Evolutionary conservation across 2,888 invertebrate genomes (phyloP), one percentile per base, ranked within the genome.

Genomic region (Philhelius pedissequus): DNA sequence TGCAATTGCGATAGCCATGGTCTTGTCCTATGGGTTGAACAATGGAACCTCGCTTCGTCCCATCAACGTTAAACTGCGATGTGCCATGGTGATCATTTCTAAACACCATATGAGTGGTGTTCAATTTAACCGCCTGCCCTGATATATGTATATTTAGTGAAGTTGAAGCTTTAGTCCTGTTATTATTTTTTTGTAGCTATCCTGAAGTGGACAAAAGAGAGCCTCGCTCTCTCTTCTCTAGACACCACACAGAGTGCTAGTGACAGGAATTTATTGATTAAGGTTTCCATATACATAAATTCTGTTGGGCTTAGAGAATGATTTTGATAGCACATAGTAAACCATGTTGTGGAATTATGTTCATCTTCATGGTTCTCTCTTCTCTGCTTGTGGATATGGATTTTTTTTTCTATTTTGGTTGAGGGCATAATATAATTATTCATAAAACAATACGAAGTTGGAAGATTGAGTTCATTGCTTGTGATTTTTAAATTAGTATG

Each of bases 191-290:
- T 35, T 30, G 15, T 30, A 27, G 43, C 13, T 9, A 60, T 43
- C 38, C 38, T 58, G 38, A 58, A 38, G 35, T 20, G 13, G 30
- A 20, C 27, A 60, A 56, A 48, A 45, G n/a, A n/a, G n/a, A n/a
- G 15, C 38, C 35, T 48, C 27, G 4, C 43, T 30, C 32, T 15
- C 20, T 13, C n/a, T n/a, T n/a, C n/a, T n/a, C n/a, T 25, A 20
- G 8, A 52, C 4, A 30, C 4, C 4, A 52, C 4, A 30, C 4
- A 22, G 35, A 22, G 20, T 70, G 77, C 22, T 38, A 62, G 62
- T 62, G 70, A 32, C 77, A 56, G 54, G 20, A 70, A 77, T 70
- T 70, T 77, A 70, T 77, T 62, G 77, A 18, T 32, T 32, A 40
- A 27, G 54, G 43, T 18, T 15, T 15, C 15, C 13, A 40, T 40